These are phyloP conservation scores for Colletes gigas DNA, from an alignment of 1,140 invertebrate species.

Conservation along the genomic window DNA sequence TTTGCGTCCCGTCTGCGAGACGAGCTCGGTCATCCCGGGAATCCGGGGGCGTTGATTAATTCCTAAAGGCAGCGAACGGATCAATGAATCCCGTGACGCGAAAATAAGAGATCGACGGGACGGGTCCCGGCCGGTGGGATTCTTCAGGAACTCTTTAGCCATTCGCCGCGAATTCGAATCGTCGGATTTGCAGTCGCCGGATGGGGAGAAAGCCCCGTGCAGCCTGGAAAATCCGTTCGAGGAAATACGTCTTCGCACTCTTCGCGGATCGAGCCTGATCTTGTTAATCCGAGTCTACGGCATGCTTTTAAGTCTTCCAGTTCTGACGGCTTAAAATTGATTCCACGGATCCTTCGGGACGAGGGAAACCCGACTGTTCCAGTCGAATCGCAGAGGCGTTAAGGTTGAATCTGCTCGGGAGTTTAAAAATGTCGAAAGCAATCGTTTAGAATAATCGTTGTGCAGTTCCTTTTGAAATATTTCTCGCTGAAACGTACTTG, in stretches of 20 bases:
- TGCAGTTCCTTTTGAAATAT: no score
- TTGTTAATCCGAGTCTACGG: neutral
- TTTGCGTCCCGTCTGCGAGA: conserved; percentile 33
- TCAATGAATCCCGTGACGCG: neutral
- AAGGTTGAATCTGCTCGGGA: no score
- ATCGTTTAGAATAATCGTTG: no score
- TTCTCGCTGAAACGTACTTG: no score
- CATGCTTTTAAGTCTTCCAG: no score
- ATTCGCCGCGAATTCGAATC: neutral
- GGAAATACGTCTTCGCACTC: neutral
- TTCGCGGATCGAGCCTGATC: neutral
- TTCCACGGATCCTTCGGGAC: neutral
- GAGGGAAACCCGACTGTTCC: neutral
- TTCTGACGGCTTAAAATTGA: neutral
- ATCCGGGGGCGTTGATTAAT: conserved; percentile 56
- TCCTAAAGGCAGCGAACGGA: neutral
- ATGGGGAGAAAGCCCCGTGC: no score
- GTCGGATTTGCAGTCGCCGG: neutral
- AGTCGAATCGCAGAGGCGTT: no score
- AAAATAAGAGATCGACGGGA: conserved; percentile 43
- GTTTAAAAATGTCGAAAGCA: no score
- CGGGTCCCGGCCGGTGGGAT: neutral
- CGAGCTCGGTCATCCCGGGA: conserved; percentile 9
- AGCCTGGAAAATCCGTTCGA: neutral
- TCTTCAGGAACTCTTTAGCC: neutral